Evolutionary conservation across 2,113 vertebrate species (phyloP).

Genomic region (Ivindomyrus marchei): DNA sequence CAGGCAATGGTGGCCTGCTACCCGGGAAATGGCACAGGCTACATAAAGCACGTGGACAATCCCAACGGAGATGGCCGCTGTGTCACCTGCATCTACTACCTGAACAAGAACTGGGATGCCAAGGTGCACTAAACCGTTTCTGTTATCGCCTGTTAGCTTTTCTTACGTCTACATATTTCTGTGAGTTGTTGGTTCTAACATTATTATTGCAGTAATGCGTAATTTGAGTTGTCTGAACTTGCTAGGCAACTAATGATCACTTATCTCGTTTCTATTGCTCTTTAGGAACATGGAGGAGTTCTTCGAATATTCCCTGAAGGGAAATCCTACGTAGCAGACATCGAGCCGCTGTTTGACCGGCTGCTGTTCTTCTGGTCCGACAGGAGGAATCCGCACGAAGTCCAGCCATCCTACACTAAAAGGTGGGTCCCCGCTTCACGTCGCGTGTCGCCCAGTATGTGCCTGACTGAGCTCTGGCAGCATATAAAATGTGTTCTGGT

Average conservation of each 20-base stretch:
- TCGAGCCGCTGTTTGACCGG: slow-evolving; percentile 87
- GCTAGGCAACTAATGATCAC: neutral
- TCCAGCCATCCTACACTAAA: slow-evolving; percentile 81
- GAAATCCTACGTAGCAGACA: slow-evolving; percentile 76
- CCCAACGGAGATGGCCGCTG: slow-evolving; percentile 79
- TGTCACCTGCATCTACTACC: slow-evolving; percentile 85
- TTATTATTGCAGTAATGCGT: neutral
- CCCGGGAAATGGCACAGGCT: slow-evolving; percentile 80
- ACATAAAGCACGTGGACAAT: slow-evolving; percentile 84
- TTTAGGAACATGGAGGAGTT: slow-evolving; percentile 80
- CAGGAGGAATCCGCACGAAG: slow-evolving; percentile 89
- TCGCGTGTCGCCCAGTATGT: neutral
- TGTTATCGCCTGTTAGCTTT: neutral
- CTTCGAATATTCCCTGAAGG: slow-evolving; percentile 90
- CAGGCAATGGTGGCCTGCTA: slow-evolving; percentile 88
- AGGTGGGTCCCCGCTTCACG: slow-evolving; percentile 55
- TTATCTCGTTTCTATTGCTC: slow-evolving; percentile 17
- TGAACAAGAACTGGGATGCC: slow-evolving; percentile 85
- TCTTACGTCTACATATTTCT: neutral
- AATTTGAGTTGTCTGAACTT: neutral
- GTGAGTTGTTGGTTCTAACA: neutral
- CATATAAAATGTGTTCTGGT: neutral
- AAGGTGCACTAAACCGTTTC: slow-evolving; percentile 56
- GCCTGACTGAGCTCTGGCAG: neutral
- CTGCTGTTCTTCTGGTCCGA: slow-evolving; percentile 95